A percentile compares a stretch with the other conserved stretches of the same genome.
Conservation (phyloP, 2,888 invertebrate genomes). For the Dendrolimus houi region DNA sequence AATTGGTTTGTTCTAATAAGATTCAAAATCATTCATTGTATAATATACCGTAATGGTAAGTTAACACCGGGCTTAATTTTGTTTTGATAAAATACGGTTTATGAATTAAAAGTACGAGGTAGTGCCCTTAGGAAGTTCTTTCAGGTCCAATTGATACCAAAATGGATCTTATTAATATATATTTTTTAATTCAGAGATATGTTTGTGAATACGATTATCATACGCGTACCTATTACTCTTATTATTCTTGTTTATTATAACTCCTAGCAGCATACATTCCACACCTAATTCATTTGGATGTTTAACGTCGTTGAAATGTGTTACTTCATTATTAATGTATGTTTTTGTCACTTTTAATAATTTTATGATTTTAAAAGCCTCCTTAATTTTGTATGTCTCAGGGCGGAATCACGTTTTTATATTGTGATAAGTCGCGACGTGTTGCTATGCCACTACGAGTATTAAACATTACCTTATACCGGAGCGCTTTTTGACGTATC, state of each 20-base stretch:
- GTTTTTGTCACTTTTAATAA: neutral
- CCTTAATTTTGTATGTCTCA: no score
- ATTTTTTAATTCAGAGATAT: neutral
- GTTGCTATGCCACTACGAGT: no score
- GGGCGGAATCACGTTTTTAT: no score
- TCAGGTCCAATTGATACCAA: constrained; percentile 39
- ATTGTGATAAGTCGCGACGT: no score
- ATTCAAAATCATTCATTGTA: no score
- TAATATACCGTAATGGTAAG: neutral
- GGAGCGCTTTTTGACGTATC: no score
- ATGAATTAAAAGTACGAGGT: constrained; percentile 39
- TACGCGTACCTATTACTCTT: neutral
- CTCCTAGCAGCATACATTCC: neutral
- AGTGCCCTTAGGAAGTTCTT: constrained; percentile 56
- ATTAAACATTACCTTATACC: no score
- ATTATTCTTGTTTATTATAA: neutral
- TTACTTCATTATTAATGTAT: neutral
- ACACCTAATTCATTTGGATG: neutral
- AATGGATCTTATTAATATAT: neutral
- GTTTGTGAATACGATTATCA: neutral
- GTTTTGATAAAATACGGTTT: constrained; percentile 26
- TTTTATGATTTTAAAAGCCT: no score
- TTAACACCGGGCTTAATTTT: constrained; percentile 17
- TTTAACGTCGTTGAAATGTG: neutral
- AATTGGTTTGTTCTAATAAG: no score